Evolutionary conservation across 2,113 vertebrate species (phyloP), one percentile per base, ranked within the genome.

Genomic region (Brachionichthys hirsutus): DNA sequence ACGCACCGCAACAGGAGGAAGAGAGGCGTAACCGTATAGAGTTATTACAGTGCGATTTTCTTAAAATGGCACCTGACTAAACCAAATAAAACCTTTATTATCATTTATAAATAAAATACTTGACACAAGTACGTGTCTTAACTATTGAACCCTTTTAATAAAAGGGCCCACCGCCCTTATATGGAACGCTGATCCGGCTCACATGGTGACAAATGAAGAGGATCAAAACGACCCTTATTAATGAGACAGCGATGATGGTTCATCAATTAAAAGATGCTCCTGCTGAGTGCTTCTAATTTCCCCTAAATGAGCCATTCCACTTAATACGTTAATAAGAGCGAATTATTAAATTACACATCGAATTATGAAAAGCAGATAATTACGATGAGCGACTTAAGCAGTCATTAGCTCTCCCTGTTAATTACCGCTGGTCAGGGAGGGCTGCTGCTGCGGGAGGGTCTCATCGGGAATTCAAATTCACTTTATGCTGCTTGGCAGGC

Each of bases 271-370:
- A 91, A 87, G 88, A 90, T 88, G 87, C 85, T 89, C 88, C 78
- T 84, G 80, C 78, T 84, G 84, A 90, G 82, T 80, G 70, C 77
- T 86, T 88, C 70, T 88, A 84, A 90, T 87, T 85, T 85, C 90
- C 89, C 87, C 92, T 93, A 88, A 94, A 94, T 84, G 92, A 94
- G 90, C 90, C 91, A 89, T 93, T 94, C 93, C 93, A 90, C 93
- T 94, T 94, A 94, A 93, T 93, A 83, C 90, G 92, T 91, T 95
- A 94, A 98, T 96, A 95, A 85, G 92, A 92, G 89, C 52, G 90
- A 98, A 98, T 98, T 97, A 98, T 98, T 98, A 98, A 97, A 98
- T 98, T 95, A 98, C 94, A 97, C 94, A 94, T 92, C 92, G 89
- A 96, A 97, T 98, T 95, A 97, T 95, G 93, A 98, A 97, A 96